phyloP scores from a whole-genome alignment of 2,888 invertebrate species.

The Hypsopygia costalis region DNA sequence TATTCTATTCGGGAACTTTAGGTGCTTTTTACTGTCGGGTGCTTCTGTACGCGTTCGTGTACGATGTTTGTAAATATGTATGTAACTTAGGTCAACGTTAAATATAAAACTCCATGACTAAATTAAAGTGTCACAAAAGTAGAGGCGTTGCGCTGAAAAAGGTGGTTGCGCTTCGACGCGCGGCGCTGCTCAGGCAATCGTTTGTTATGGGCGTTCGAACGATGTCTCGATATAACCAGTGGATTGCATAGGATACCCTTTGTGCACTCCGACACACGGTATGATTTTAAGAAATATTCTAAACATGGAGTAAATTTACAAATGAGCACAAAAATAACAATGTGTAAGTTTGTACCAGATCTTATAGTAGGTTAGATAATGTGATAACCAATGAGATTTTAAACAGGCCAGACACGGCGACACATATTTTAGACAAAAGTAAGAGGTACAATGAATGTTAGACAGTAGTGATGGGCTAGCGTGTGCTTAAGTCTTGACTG shows the following conservation, averaged over 20 bases:
- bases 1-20: constrained; percentile 74
- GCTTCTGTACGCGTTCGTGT: constrained; percentile 75
- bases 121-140: constrained; percentile 57
- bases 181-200: not conserved
- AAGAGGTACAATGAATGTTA: constrained; percentile 75
- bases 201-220: constrained; percentile 4
- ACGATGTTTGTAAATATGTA: constrained; percentile 73
- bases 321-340: constrained; percentile 72
- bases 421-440: constrained; percentile 58
- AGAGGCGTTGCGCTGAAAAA: constrained; percentile 21
- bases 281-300: constrained; percentile 25
- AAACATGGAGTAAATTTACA: constrained; percentile 37
- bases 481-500: constrained; percentile 63
- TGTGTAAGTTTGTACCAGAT: constrained; percentile 70
- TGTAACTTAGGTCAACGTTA: constrained; percentile 58
- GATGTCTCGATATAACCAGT: constrained; percentile 11
- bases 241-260: constrained; percentile 13
- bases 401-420: constrained; percentile 57
- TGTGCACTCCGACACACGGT: constrained; percentile 10
- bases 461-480: constrained; percentile 51
- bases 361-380: constrained; percentile 74
- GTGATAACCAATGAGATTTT: constrained; percentile 79
- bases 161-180: constrained; percentile 4
- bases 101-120: constrained; percentile 63
- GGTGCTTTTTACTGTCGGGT: constrained; percentile 79